Conservation (phyloP, 2,113 vertebrate genomes). For the Crotalus viridis region DNA sequence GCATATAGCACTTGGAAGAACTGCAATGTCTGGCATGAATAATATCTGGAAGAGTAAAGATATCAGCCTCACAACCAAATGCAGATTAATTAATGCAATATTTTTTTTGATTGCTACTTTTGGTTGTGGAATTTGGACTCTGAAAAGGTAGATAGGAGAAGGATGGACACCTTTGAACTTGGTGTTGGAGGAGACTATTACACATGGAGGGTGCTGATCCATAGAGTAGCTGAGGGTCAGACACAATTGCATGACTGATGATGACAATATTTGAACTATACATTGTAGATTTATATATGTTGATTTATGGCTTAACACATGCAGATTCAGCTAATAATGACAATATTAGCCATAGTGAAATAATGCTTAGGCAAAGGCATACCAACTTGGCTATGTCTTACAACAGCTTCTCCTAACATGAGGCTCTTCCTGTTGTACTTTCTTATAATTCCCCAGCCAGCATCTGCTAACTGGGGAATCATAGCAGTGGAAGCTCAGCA, state of each 20-base stretch:
- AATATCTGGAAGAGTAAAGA: too few species aligned
- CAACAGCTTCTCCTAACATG: background rate
- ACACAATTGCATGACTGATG: background rate
- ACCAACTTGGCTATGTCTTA: background rate
- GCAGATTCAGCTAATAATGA: background rate
- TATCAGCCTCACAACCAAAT: background rate
- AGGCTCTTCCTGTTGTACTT: background rate
- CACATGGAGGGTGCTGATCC: background rate
- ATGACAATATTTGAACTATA: background rate
- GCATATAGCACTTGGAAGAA: background rate
- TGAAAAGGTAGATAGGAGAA: background rate
- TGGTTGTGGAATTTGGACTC: background rate
- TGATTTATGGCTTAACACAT: background rate
- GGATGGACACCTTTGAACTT: background rate
- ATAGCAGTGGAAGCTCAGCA: background rate
- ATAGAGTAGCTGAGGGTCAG: background rate
- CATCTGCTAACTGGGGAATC: background rate
- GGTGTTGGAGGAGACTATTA: background rate
- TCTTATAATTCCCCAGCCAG: background rate
- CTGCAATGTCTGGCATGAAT: background rate
- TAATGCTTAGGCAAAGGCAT: background rate
- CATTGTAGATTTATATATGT: background rate
- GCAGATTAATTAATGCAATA: background rate
- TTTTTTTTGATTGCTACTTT: background rate
- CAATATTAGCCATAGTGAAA: background rate